These are phyloP conservation scores for Dynastes grantii DNA, from an alignment of 2,888 invertebrate genomes.

Conservation along the genomic window DNA sequence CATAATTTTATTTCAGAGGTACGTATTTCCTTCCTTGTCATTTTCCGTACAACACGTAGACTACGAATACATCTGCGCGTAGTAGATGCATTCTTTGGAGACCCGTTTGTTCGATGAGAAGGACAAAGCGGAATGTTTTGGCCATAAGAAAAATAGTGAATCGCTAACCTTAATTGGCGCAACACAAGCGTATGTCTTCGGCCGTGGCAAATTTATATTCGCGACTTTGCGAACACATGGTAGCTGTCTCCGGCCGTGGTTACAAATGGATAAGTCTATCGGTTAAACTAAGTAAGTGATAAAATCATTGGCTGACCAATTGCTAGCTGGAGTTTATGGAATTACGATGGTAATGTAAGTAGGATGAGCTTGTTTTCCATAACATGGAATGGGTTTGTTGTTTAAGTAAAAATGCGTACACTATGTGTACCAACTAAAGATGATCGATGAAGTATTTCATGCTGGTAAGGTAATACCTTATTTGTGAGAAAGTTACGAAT, in stretches of 20 bases:
- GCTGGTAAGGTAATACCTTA: too few species aligned
- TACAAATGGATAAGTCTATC: conserved; percentile 7
- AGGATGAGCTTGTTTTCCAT: background rate
- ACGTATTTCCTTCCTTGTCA: background rate
- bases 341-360: background rate
- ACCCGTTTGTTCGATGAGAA: conserved; percentile 1
- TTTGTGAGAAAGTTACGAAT: too few species aligned
- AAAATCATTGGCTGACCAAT: conserved; percentile 18
- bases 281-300: conserved; percentile 21
- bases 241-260: background rate
- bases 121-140: conserved; percentile 21
- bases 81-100: background rate
- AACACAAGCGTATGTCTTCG: background rate
- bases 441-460: too few species aligned
- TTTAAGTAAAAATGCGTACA: too few species aligned
- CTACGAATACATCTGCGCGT: background rate
- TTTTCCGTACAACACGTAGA: background rate
- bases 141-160: conserved; percentile 29
- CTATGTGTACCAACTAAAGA: too few species aligned
- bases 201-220: conserved; percentile 5
- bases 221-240: conserved; percentile 18
- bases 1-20: background rate
- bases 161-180: conserved; percentile 29
- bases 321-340: background rate
- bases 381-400: background rate